Conservation (phyloP, 2,888 invertebrate genomes). For the Trichogramma evanescens region DNA sequence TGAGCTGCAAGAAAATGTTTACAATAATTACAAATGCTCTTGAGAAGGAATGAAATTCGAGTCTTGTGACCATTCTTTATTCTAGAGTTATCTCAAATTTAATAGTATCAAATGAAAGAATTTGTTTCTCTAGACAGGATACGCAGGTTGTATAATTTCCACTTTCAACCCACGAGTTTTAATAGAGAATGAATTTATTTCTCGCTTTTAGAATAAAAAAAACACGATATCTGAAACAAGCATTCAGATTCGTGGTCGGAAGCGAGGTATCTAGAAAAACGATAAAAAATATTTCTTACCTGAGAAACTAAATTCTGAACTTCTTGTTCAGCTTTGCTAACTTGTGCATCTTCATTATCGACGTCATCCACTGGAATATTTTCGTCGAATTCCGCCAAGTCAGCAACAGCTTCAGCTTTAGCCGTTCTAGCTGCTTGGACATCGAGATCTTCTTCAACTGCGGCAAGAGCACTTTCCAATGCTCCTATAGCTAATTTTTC, state of each 20-base stretch:
- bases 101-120: neutral
- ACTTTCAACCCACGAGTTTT: conserved; percentile 23
- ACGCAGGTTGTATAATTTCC: conserved; percentile 20
- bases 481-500: conserved; percentile 60
- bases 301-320: conserved; percentile 65
- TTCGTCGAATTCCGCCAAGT: conserved; percentile 93
- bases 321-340: conserved; percentile 68
- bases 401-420: conserved; percentile 81
- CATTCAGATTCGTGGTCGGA: conserved; percentile 19
- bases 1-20: conserved; percentile 57
- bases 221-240: conserved; percentile 8
- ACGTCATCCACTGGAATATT: conserved; percentile 77
- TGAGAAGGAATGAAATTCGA: neutral
- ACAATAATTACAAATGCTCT: neutral
- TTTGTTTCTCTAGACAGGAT: conserved; percentile 24
- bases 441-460: conserved; percentile 92
- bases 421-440: conserved; percentile 84
- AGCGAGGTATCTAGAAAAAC: conserved; percentile 7
- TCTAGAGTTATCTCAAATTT: neutral
- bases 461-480: conserved; percentile 76
- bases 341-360: conserved; percentile 51
- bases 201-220: conserved; percentile 11
- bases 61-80: neutral
- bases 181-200: conserved; percentile 17
- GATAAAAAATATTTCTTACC: conserved; percentile 46